Evolutionary conservation across 2,113 vertebrate genomes (phyloP), one percentile per base, ranked within the genome.

Genomic region (Zapus hudsonius): DNA sequence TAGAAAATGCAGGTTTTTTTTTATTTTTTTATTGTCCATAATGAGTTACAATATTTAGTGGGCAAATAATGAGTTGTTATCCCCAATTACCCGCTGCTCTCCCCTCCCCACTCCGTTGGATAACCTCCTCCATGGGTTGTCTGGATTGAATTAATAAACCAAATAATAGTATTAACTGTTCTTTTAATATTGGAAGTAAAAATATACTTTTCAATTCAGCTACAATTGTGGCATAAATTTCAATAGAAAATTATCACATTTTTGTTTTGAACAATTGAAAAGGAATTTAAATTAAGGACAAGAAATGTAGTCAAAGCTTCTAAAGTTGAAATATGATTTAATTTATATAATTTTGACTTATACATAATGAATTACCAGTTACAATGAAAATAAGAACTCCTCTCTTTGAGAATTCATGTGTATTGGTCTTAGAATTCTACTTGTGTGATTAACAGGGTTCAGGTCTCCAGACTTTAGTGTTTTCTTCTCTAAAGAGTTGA

Each of bases 221-320:
- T 75, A 27, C 72, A 19, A 76, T 13, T 67, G 8, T 20, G 63
- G 31, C 3, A 66, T 81, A 40, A 69, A 52, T 82, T 80, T 93
- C 23, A 80, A 7, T 73, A 73, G 81, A 10, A 92, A 84, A 84
- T 70, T 15, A 44, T 88, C 67, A 69, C 76, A 59, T 47, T 87
- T 52, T 64, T 82, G 85, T 66, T 89, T 93, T 38, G 11, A 73
- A 23, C 38, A 82, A 17, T 81, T 87, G 73, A 73, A 86, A 87
- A 4, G 10, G 1, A 61, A 78, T 90, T 92, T 64, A 57, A 82
- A 0, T 33, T 90, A 3, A 2, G 44, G 16, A 84, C 73, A 70
- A 90, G 16, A 42, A 83, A 78, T 67, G 7, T 76, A 78, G 20
- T 29, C 15, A 72, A 64, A 92, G 64, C 2, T 55, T 84, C n/a